phyloP scores from a whole-genome alignment of 2,888 invertebrate genomes.

The Bembecia ichneumoniformis region DNA sequence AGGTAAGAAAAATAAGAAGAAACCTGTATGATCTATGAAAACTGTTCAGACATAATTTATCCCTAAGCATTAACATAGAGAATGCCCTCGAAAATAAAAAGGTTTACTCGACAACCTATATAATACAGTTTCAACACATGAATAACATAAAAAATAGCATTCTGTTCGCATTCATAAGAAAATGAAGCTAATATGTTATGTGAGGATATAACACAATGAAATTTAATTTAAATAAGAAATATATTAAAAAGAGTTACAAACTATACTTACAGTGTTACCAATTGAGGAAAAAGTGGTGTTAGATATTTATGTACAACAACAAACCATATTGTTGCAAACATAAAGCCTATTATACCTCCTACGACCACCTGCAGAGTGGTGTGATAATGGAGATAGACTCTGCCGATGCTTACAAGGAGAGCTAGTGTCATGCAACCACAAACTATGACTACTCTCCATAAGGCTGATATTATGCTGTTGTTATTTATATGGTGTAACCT shows the following conservation, averaged over 20 bases:
- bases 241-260: not conserved
- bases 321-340: constrained; percentile 88
- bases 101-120: too few relatives aligned
- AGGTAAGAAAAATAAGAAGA: too few relatives aligned
- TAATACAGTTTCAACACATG: too few relatives aligned
- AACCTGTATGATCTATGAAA: too few relatives aligned
- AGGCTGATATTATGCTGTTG: constrained; percentile 81
- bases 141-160: too few relatives aligned
- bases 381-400: constrained; percentile 91
- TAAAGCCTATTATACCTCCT: constrained; percentile 80
- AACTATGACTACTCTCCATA: constrained; percentile 79
- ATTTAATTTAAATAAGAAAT: not conserved
- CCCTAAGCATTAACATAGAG: too few relatives aligned
- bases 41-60: too few relatives aligned
- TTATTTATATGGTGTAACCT: constrained; percentile 88
- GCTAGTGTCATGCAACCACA: constrained; percentile 73
- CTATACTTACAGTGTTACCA: constrained; percentile 85
- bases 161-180: too few relatives aligned
- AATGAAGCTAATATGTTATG: too few relatives aligned
- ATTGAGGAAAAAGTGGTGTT: constrained; percentile 87
- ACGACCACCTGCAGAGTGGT: constrained; percentile 85
- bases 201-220: not conserved
- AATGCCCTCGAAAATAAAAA: too few relatives aligned
- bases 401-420: constrained; percentile 75
- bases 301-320: constrained; percentile 82